A percentile compares a stretch with the other conserved stretches of the same genome.
Evolutionary conservation across 2,113 vertebrate genomes (phyloP).

Genomic region (Nesogale talazaci): DNA sequence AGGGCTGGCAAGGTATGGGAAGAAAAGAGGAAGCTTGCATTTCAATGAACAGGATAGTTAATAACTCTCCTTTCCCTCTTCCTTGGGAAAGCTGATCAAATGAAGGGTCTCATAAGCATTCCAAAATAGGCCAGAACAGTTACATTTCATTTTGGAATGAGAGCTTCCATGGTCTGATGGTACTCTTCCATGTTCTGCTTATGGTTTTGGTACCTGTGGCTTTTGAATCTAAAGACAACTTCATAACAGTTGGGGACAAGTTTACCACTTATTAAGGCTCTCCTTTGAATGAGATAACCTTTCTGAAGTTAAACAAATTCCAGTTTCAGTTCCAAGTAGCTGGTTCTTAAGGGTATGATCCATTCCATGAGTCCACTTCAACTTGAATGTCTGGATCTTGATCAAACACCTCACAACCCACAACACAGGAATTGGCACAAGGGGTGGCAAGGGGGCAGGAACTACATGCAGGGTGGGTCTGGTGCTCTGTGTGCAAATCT

Average conservation of each 20-base stretch:
- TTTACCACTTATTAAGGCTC: not conserved
- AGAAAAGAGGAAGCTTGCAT: not conserved
- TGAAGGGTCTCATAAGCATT: not conserved
- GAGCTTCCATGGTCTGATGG: not conserved
- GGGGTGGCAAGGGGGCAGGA: not conserved
- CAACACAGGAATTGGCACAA: not conserved
- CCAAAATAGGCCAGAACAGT: not conserved
- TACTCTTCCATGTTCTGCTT: not conserved
- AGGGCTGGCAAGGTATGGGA: too few relatives aligned
- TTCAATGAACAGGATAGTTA: too few relatives aligned
- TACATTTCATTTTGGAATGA: not conserved
- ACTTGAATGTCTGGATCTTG: not conserved
- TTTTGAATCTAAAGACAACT: not conserved
- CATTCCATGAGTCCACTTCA: not conserved
- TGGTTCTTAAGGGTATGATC: not conserved
- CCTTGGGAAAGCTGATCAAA: too few relatives aligned
- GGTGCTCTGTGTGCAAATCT: not conserved
- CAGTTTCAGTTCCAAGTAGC: not conserved
- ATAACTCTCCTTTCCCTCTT: too few relatives aligned
- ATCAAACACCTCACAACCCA: not conserved
- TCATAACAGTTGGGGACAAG: not conserved
- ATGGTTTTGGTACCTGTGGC: not conserved
- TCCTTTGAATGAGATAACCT: not conserved
- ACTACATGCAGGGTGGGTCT: not conserved
- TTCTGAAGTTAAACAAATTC: not conserved